Base-by-base conservation (phyloP, 2,888 invertebrate species). In the Cerceris ruficornis region DNA sequence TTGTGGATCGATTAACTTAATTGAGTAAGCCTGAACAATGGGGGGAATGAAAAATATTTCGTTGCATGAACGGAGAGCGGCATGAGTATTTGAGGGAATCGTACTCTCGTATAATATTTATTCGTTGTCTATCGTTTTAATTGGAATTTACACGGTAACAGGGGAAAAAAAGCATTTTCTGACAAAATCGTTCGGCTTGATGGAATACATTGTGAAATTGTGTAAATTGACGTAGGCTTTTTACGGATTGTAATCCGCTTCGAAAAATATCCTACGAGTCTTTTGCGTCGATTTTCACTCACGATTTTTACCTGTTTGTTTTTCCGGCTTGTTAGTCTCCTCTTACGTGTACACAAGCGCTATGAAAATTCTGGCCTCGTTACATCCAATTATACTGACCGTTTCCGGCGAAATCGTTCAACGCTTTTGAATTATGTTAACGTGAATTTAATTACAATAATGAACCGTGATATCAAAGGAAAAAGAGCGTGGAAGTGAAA, bases 1-100 rank as follows among this genome's bases (percentile, higher is more conserved):
- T 6, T 6, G 28, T 54, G 15, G 57, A 67, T 83, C 73, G 73
- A 74, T 82, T 77, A 82, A 80, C 77, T 77, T 74, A 82, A 80
- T 77, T 65, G 80, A 82, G 54, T 73, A 77, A 58, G 59, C 67
- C 64, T 15, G 69, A 69, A 72, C 69, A 70, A 70, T 66, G 43
- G 55, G n/a, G 55, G 49, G 9, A 50, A 41, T 41, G 55, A 62
- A 68, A 82, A 80, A 69, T 66, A 59, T 75, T 43, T 43, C 60
- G 50, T 60, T 54, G 64, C 58, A 28, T 28, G 60, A 70, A 58
- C 69, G 60, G 28, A 69, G 50, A 52, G 7, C 6, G 55, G 50
- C 13, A 50, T 50, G n/a, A 7, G 17, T 17, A 39, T 65, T 50
- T 14, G 28, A n/a, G 28, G 41, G 68, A 71, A 62, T 68, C 58